These are phyloP conservation scores for Portunus trituberculatus DNA, from an alignment of 1,140 invertebrate species.

Conservation along the genomic window DNA sequence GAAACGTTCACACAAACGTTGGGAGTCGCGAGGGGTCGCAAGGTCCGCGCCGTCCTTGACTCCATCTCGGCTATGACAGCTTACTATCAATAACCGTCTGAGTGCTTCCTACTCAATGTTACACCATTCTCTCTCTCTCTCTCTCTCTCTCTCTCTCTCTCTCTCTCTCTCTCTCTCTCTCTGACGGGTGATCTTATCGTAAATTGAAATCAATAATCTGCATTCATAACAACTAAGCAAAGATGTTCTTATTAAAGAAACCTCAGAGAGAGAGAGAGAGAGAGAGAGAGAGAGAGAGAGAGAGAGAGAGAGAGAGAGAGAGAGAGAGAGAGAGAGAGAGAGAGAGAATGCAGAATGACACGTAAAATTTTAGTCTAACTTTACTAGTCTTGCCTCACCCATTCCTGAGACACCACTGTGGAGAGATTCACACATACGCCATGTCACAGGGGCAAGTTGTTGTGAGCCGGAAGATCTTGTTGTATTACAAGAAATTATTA, in stretches of 20 bases:
- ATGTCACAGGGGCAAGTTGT: background rate
- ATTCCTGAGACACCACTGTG: too few species aligned
- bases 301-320: too few species aligned
- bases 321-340: too few species aligned
- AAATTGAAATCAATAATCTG: too few species aligned
- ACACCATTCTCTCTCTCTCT: background rate
- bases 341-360: background rate
- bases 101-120: background rate
- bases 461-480: background rate
- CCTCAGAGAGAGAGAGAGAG: background rate
- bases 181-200: too few species aligned
- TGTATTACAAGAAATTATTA: background rate
- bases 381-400: too few species aligned
- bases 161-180: too few species aligned
- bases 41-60: slow-evolving; percentile 4
- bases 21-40: slow-evolving; percentile 29
- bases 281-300: background rate
- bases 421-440: background rate
- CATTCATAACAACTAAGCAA: background rate
- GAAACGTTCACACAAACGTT: slow-evolving; percentile 69
- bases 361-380: background rate
- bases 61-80: slow-evolving; percentile 7
- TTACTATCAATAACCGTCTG: slow-evolving; percentile 1
- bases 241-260: background rate
- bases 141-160: slow-evolving; percentile 49